Conservation (phyloP, 2,888 invertebrate species). For the Luffia ferchaultella region DNA sequence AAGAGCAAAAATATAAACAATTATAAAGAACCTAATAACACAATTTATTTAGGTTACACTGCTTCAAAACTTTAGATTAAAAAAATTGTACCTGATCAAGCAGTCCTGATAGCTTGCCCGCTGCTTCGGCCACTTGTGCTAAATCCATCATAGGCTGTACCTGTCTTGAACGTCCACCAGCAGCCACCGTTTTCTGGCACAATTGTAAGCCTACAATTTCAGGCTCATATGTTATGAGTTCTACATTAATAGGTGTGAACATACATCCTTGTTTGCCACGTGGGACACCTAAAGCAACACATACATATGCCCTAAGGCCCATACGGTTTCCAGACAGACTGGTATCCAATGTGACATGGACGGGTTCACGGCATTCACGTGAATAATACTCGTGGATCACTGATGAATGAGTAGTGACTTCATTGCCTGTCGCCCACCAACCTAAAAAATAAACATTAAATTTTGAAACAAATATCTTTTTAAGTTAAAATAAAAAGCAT, state of each 20-base stretch:
- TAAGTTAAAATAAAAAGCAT: no score
- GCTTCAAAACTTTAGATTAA: no score
- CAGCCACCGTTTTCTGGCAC: slow-evolving; percentile 81
- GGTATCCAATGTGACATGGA: slow-evolving; percentile 96
- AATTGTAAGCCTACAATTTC: slow-evolving; percentile 86
- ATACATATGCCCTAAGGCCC: slow-evolving; percentile 94
- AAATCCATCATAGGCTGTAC: slow-evolving; percentile 71
- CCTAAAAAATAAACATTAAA: no score
- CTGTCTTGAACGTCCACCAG: slow-evolving; percentile 61
- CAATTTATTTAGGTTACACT: no score
- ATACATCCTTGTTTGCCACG: slow-evolving; percentile 92
- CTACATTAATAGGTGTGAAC: slow-evolving; percentile 95
- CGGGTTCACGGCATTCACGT: slow-evolving; percentile 91
- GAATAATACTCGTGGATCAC: slow-evolving; percentile 98
- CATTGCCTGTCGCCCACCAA: slow-evolving; percentile 98
- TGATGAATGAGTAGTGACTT: slow-evolving; percentile 96
- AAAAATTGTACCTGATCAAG: slow-evolving; percentile 69
- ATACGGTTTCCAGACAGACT: slow-evolving; percentile 86
- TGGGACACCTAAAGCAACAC: slow-evolving; percentile 93
- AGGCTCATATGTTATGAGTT: slow-evolving; percentile 89
- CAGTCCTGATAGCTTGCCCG: slow-evolving; percentile 76
- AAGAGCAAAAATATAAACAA: no score
- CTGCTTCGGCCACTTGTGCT: slow-evolving; percentile 88
- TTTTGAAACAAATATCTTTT: no score
- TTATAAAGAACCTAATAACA: no score